Evolutionary conservation across 2,113 vertebrate species (phyloP), one percentile per base, ranked within the genome.

Genomic region (Sialia sialis): DNA sequence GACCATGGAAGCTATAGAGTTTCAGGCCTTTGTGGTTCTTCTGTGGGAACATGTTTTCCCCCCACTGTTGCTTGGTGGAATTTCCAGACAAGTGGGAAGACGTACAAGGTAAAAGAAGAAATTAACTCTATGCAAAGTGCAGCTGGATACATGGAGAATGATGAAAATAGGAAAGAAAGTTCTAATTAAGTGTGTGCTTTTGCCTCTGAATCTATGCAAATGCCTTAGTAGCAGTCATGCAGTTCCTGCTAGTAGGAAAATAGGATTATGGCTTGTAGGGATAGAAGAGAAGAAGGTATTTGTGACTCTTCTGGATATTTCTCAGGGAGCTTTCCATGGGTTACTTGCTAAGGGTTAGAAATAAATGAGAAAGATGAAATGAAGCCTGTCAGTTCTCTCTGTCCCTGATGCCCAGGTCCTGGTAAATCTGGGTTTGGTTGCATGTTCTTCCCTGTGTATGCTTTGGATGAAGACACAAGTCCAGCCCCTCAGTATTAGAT

Each of bases 291-390:
- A 51, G 12, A 34, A 51, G 22, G 7, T 60, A 26, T 3, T 54
- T 19, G 48, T 46, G 39, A 46, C 16, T 67, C 29, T 11, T 16
- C 9, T 48, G 39, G 38, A 2, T 10, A 0, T 49, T 52, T 48
- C 14, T 48, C 16, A 44, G 49, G 23, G 23, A 70, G 20, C 22
- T 49, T 68, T 36, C 13, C 0, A 0, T 17, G 22, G 36, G 8
- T 68, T 17, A 2, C 16, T 52, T 68, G 39, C 4, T 44, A 21
- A 34, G 20, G 20, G 54, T 46, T 38, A 13, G 46, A 83, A 63
- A 17, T 26, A 17, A n/a, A 30, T 14, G 23, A 49, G 23, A 18
- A 29, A 68, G 14, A 13, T 32, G 20, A 39, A 60, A 34, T 48
- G 5, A 26, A 75, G 20, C 69, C n/a, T 68, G 25, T 30, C 60